Evolutionary conservation across 2,888 invertebrate species (phyloP), one percentile per base, ranked within the genome.

Genomic region (Synanthedon vespiformis): DNA sequence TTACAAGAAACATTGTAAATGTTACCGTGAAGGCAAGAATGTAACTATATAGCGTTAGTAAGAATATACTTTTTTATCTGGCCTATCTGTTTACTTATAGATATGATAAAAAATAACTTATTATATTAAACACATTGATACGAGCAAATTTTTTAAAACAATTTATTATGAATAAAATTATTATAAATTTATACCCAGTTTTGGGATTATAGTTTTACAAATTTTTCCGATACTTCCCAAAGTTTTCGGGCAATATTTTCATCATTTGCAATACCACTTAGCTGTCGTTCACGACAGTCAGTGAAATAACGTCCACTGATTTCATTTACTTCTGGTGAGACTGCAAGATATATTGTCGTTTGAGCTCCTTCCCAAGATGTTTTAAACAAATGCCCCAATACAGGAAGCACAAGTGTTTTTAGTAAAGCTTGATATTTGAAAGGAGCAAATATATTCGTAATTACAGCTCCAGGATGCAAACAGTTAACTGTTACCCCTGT

Each of bases 281-380:
- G 34, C 14, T 77, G 72, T 11, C 63, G 65, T 57, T 85, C 75
- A 56, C 72, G 68, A 58, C 89, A 90, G 58, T 92, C 89, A 54
- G 88, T 88, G 60, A 90, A 92, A 71, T 91, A 92, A 64, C 86
- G 79, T 13, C 94, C 94, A 51, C 89, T 88, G 0, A 88, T 77
- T 50, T 86, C 73, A 13, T 88, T 76, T 3, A 93, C 72, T 40
- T 88, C 85, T 14, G 90, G 90, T 0, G 81, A 72, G 0, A 83
- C 80, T 1, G 84, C 80, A 22, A 89, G 84, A 65, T 89, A 89
- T 14, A 93, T 75, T 27, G 89, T 72, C 0, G 92, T 90, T 51
- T 85, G 83, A 1, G 84, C 81, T 6, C 80, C 82, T 61, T 80
- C 75, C 76, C 76, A 76, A 0, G 67, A 40, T 2, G 63, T 62